Percentiles rank a stretch among this genome's conserved stretches.
phyloP scores from a whole-genome alignment of 2,888 invertebrate genomes.

The Eurois occulta region DNA sequence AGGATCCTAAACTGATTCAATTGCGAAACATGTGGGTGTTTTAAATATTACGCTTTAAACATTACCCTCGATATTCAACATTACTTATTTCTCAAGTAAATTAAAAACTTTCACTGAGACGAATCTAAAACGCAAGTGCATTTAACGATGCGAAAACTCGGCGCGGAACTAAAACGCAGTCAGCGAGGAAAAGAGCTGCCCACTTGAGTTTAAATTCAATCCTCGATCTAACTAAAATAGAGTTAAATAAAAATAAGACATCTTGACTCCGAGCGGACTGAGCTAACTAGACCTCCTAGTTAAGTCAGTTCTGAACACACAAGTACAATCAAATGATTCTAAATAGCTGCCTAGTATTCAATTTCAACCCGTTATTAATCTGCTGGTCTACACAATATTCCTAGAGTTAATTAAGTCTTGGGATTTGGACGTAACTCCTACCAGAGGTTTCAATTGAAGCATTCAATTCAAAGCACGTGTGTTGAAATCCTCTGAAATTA shows the following conservation, averaged over 20 bases:
- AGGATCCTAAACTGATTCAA: background rate
- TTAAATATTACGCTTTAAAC: constrained; percentile 9
- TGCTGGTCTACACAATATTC: constrained; percentile 29
- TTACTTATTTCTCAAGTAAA: constrained; percentile 9
- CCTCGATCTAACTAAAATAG: constrained; percentile 47
- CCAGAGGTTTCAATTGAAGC: constrained; percentile 57
- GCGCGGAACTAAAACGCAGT: constrained; percentile 43
- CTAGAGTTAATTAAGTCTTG: constrained; percentile 38
- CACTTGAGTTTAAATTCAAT: constrained; percentile 68
- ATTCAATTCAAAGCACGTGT: constrained; percentile 69
- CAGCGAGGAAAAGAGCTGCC: constrained; percentile 59
- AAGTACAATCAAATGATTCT: constrained; percentile 18
- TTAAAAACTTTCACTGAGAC: constrained; percentile 14
- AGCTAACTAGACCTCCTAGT: no score
- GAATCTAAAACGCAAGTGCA: constrained; percentile 55
- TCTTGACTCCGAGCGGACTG: constrained; percentile 31
- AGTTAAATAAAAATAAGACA: constrained; percentile 45
- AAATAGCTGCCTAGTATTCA: background rate
- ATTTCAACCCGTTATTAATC: constrained; percentile 29
- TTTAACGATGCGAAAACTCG: constrained; percentile 58
- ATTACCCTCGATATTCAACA: constrained; percentile 15
- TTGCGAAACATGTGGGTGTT: background rate
- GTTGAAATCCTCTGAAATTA: constrained; percentile 72
- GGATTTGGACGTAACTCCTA: constrained; percentile 37
- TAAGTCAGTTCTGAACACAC: background rate